A percentile compares a stretch with the other conserved stretches of the same genome.
phyloP scores from a whole-genome alignment of 2,888 invertebrate species.

The Caradrina clavipalpis region DNA sequence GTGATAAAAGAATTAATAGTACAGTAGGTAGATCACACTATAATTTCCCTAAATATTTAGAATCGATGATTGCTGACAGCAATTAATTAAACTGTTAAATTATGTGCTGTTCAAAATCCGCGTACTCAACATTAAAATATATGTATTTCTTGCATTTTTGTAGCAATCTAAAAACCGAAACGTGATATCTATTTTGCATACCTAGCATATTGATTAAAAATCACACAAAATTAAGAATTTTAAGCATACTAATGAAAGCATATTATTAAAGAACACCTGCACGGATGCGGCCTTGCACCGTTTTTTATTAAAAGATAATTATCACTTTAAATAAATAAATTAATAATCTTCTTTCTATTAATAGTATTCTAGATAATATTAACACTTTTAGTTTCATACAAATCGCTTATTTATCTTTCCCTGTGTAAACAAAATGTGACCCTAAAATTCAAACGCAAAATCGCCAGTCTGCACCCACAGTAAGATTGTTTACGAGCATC shows the following conservation, averaged over 20 bases:
- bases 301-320: constrained; percentile 9
- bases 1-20: neutral
- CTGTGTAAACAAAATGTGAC: constrained; percentile 8
- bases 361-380: neutral
- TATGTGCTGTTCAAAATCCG: neutral
- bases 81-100: constrained; percentile 21
- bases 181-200: constrained; percentile 1
- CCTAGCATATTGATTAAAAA: neutral
- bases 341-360: neutral
- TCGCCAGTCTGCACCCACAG: constrained; percentile 62
- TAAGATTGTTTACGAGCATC: constrained; percentile 79
- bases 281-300: constrained; percentile 5
- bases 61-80: neutral
- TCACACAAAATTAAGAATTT: constrained; percentile 4
- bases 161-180: neutral
- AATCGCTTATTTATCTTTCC: neutral
- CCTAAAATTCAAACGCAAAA: constrained; percentile 32
- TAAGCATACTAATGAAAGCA: constrained; percentile 1
- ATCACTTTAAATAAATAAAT: neutral
- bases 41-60: neutral
- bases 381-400: neutral
- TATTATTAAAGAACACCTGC: constrained; percentile 24
- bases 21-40: neutral
- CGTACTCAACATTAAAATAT: neutral
- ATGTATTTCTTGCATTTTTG: neutral